Evolutionary conservation across 2,797 vertebrate genomes (phyloP).

Genomic region (Anniella stebbinsi): DNA sequence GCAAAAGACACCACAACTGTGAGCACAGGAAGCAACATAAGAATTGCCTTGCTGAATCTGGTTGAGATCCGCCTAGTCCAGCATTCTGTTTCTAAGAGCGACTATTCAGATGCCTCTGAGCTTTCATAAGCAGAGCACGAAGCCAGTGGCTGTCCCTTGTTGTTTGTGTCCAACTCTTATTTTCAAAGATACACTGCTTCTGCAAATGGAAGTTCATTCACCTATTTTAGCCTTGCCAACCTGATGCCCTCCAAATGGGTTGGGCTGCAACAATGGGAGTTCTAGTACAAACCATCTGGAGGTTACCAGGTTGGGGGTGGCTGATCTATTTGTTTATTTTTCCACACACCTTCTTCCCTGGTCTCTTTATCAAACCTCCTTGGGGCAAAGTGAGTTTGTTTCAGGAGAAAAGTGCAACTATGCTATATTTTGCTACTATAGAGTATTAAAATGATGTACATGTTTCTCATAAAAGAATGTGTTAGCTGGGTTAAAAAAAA

Average conservation of each 20-base stretch:
- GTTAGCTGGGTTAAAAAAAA: background rate
- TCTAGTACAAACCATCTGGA: too few relatives aligned
- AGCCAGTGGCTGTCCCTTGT: background rate
- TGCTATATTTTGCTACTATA: background rate
- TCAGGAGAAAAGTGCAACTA: background rate
- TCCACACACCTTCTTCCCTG: background rate
- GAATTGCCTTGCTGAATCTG: background rate
- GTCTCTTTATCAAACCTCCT: background rate
- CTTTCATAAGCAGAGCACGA: background rate
- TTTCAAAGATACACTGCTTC: background rate
- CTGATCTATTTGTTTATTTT: too few relatives aligned
- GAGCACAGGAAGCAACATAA: background rate
- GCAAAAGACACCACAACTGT: background rate
- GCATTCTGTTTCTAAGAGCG: background rate
- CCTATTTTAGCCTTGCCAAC: too few relatives aligned
- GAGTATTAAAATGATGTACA: background rate
- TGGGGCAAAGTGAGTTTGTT: background rate
- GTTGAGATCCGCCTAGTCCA: background rate
- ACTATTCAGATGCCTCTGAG: background rate
- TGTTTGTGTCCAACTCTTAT: background rate
- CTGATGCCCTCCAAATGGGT: too few relatives aligned
- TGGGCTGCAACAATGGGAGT: too few relatives aligned
- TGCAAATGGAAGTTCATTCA: background rate
- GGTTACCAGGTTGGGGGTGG: too few relatives aligned
- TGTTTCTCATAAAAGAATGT: background rate